Evolutionary conservation across 1,140 invertebrate genomes (phyloP), one percentile per base, ranked within the genome.

Genomic region (Bombus fervidus): DNA sequence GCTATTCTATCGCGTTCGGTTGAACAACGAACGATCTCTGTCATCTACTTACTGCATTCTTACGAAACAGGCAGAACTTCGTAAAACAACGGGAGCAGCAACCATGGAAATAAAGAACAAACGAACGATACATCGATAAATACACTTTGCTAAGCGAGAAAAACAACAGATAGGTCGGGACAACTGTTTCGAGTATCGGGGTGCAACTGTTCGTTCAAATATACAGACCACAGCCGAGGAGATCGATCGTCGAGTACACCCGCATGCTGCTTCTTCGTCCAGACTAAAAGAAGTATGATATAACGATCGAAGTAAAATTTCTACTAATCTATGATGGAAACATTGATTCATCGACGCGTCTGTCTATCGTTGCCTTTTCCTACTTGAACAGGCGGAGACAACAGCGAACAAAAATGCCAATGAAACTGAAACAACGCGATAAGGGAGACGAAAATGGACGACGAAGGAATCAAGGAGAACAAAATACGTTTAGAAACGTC

Each of bases 11-110:
- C 59, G 37, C 18, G 59, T 22, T 1, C 37, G 76, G 1, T 22
- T 15, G 47, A 53, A 53, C 47, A 53, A 53, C 25, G 53, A 64
- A 34, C n/a, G n/a, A 62, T n/a, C 28, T 47, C 41, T 34, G 62
- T 12, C 62, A 78, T 66, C 76, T 66, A 43, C 39, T 57, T 83
- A 59, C 66, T 34, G 31, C 76, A 80, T 84, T 84, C 74, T 25
- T 53, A 59, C 37, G 74, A 62, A 78, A 57, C 66, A 71, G 59
- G 71, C 64, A 78, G 15, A 68, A n/a, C 8, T 34, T 47, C 18
- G 25, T 3, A 43, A 41, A n/a, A 69, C 37, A 80, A n/a, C 34
- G 18, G n/a, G 28, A 28, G 39, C 37, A 84, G 9, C 74, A 71
- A 84, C 66, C 73, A 57, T 25, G 62, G 13, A 43, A 53, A 31